Evolutionary conservation across 2,888 invertebrate species (phyloP), one percentile per base, ranked within the genome.

Genomic region (Pandemis cinnamomeana): DNA sequence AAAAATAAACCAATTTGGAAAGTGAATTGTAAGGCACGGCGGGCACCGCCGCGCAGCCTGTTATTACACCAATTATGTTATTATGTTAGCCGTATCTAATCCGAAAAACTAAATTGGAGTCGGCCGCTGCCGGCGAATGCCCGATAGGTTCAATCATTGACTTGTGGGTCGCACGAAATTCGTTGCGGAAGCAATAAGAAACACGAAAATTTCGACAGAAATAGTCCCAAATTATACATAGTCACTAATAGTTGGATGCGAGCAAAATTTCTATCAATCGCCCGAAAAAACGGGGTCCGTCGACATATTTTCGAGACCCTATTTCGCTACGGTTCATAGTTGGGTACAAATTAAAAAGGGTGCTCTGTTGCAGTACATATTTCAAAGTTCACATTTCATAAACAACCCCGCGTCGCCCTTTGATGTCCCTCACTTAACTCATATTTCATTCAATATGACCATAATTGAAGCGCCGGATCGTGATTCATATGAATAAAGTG

Each of bases 51-150:
- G 89, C 86, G 88, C 84, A 87, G 87, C 85, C 90, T 93, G 90
- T 93, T 94, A 94, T 93, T 93, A 93, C 91, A 92, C 84, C 94
- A 94, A 94, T 94, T 94, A 93, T 93, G 93, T 94, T 93, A 93
- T 94, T 94, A 93, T 92, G 91, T 92, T 91, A 87, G 92, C 92
- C 92, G 93, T 93, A 92, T 93, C 94, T 93, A 94, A 94, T 94
- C 91, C 91, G 89, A 93, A 94, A 93, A 93, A 93, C 91, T 91
- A 94, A 94, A 93, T 93, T 94, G 93, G 93, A 92, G 89, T 89
- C 86, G 87, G 88, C 89, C 92, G 92, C 94, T 93, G 93, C 92
- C 92, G 93, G 92, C 93, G 86, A 90, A 89, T 90, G 91, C 89
- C 89, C 90, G 90, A 91, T 92, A 92, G 91, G 91, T 92, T 89